Evolutionary conservation across 2,888 invertebrate genomes (phyloP).

Genomic region (Spisula solida): DNA sequence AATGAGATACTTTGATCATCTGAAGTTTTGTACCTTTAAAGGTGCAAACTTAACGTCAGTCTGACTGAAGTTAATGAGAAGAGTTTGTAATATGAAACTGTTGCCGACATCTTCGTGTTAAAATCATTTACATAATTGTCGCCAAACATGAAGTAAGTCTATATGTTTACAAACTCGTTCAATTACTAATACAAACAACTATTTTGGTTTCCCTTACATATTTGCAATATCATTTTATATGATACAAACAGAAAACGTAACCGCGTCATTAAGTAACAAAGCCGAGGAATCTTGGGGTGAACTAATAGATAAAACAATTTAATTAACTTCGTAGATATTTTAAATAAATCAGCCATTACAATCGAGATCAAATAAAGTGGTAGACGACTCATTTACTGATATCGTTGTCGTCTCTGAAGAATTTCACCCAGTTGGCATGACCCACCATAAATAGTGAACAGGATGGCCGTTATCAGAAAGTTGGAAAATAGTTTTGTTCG

Average conservation of each 20-base stretch:
- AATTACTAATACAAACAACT: background rate
- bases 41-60: no score
- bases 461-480: background rate
- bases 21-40: no score
- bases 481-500: background rate
- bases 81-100: background rate
- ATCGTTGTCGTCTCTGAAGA: conserved; percentile 7
- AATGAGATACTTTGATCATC: background rate
- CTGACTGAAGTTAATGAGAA: background rate
- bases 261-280: background rate
- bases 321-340: background rate
- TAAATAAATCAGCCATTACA: background rate
- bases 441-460: background rate
- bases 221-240: no score
- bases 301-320: background rate
- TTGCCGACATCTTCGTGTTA: background rate
- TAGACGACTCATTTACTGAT: background rate
- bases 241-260: background rate
- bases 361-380: background rate
- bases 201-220: background rate
- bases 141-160: no score
- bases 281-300: background rate
- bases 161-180: background rate
- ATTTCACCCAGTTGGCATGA: background rate
- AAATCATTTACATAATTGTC: background rate